These are phyloP conservation scores for Charanyca ferruginea DNA, from an alignment of 2,888 invertebrate genomes.

Conservation along the genomic window DNA sequence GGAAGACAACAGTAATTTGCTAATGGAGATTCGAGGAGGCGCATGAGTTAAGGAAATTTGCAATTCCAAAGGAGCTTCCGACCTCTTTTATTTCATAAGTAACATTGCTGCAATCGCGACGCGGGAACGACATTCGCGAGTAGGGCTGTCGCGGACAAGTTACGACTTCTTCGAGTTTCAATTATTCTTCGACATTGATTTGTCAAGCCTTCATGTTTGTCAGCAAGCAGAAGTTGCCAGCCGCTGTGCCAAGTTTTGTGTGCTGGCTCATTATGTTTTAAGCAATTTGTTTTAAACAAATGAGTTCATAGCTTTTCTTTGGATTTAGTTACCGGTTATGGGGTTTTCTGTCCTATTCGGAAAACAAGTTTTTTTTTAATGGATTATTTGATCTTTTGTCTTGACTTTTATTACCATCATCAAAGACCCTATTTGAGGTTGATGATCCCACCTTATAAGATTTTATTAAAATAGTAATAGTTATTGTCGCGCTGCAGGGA, in stretches of 20 bases:
- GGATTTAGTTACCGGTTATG: constrained; percentile 2
- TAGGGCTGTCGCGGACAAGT: constrained; percentile 50
- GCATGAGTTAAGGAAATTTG: constrained; percentile 74
- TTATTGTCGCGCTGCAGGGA: too few species aligned
- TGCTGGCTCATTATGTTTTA: constrained; percentile 35
- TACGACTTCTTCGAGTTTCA: constrained; percentile 45
- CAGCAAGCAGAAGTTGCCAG: constrained; percentile 34
- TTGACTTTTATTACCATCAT: constrained; percentile 14
- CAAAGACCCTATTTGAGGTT: not conserved
- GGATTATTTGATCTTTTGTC: constrained; percentile 18
- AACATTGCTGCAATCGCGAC: constrained; percentile 66
- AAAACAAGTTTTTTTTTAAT: constrained; percentile 15
- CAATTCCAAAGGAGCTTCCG: constrained; percentile 67
- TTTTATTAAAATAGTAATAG: too few species aligned
- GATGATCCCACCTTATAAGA: not conserved
- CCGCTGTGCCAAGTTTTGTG: constrained; percentile 27
- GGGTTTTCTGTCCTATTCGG: not conserved
- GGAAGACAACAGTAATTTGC: constrained; percentile 76
- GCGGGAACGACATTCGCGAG: constrained; percentile 45
- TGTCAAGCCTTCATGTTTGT: constrained; percentile 52
- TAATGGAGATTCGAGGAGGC: constrained; percentile 77
- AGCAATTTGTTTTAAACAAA: constrained; percentile 29
- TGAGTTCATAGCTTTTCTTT: not conserved
- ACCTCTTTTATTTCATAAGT: constrained; percentile 71
- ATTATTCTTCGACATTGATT: constrained; percentile 55